Evolutionary conservation across 2,797 vertebrate genomes (phyloP), one percentile per base, ranked within the genome.

Genomic region (Clarias fuscus): DNA sequence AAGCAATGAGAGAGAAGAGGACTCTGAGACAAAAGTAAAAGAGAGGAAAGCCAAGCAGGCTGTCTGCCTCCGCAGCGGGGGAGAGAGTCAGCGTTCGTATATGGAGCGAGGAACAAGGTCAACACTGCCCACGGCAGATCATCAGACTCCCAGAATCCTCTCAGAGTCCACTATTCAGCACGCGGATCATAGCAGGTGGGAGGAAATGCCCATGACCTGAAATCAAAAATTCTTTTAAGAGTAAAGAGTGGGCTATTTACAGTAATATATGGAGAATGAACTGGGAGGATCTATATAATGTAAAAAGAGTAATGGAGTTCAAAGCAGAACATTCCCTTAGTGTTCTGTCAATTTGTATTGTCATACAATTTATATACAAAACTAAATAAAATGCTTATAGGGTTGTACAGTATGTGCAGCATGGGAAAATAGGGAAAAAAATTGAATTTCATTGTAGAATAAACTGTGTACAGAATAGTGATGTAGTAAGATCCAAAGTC

Each of bases 21-120:
- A 85, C 73, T 62, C 70, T 61, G 27, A 84, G 83, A 80, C 22
- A 79, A 53, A 65, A 83, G 65, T 72, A 53, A 67, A 65, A 40
- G 33, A 68, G 11, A 84, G 59, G 58, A 65, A 81, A 53, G 73
- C 73, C 73, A 58, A 81, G 83, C 67, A 86, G 87, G 65, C 79
- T 82, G 48, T 33, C 81, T 83, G 71, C 86, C 87, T 88, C 84
- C 87, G 81, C 89, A 85, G 89, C 84, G 86, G 85, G 86, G 86
- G 80, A 88, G 83, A 82, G 76, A 83, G 84, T 71, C 83, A 82
- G 71, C 79, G 81, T 82, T 85, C 64, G 82, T 40, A 58, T 81
- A 82, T 48, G n/a, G 33, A 70, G 33, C 79, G 71, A 37, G 65
- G 71, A 76, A 84, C 62, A 83, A 64, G 85, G 89, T 86, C 86